phyloP scores from a whole-genome alignment of 2,888 invertebrate species.

The Rhimphoctona megacephalus region DNA sequence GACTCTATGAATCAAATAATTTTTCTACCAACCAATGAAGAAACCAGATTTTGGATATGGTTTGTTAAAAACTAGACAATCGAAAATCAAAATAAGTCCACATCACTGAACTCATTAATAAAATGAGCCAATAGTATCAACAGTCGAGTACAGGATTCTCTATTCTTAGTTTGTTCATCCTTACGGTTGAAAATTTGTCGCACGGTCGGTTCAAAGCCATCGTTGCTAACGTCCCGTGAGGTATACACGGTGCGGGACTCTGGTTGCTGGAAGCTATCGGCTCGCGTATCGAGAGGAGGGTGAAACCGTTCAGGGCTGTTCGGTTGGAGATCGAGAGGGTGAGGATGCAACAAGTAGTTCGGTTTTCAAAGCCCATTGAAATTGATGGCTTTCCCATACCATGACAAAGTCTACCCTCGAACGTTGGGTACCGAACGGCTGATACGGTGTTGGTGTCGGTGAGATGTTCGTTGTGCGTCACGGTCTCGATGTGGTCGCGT shows the following conservation, averaged over 20 bases:
- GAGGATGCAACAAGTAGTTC: slow-evolving; percentile 85
- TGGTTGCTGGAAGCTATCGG: slow-evolving; percentile 83
- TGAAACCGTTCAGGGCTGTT: slow-evolving; percentile 81
- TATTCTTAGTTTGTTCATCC: slow-evolving; percentile 12
- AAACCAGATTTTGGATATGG: neutral
- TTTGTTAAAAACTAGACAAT: neutral
- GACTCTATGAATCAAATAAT: neutral
- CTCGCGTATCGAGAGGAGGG: slow-evolving; percentile 85
- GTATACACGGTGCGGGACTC: slow-evolving; percentile 34
- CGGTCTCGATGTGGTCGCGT: slow-evolving; percentile 59
- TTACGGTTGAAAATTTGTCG: slow-evolving; percentile 10
- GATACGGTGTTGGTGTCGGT: slow-evolving; percentile 57
- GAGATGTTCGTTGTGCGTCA: slow-evolving; percentile 59
- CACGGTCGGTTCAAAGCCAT: slow-evolving; percentile 79
- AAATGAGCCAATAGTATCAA: neutral
- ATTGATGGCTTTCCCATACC: slow-evolving; percentile 85
- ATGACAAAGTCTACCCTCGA: slow-evolving; percentile 76
- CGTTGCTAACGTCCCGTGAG: slow-evolving; percentile 73
- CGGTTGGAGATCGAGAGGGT: slow-evolving; percentile 73
- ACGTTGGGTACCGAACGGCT: slow-evolving; percentile 71
- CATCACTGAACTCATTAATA: too few relatives aligned
- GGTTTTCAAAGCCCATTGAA: slow-evolving; percentile 85
- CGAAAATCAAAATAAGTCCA: neutral
- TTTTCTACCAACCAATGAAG: neutral
- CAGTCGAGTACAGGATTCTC: neutral